Evolutionary conservation across 2,113 vertebrate species (phyloP).

Genomic region (Numida meleagris): DNA sequence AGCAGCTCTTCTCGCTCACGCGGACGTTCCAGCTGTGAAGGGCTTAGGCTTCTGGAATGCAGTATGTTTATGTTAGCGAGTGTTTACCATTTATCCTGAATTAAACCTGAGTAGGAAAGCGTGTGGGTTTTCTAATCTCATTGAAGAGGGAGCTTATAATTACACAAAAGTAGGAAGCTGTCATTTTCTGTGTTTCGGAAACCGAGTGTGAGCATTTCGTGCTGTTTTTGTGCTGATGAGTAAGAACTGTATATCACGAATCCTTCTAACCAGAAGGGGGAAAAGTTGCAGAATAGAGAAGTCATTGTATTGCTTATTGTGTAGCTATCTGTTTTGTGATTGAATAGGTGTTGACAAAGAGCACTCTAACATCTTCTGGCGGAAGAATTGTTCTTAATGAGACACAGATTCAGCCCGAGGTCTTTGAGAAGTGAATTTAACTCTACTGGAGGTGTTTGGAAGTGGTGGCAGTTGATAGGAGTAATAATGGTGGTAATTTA

Average conservation of each 20-base stretch:
- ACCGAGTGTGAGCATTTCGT: neutral
- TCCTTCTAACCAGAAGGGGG: conserved; percentile 14
- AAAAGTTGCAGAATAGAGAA: neutral
- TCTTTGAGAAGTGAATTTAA: neutral
- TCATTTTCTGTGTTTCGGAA: neutral
- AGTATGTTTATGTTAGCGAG: neutral
- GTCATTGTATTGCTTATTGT: neutral
- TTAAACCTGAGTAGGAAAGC: neutral
- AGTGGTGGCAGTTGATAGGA: neutral
- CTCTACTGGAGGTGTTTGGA: neutral
- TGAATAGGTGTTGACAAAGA: neutral
- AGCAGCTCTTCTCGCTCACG: neutral
- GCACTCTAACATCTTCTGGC: rapidly evolving
- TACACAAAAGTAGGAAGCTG: neutral
- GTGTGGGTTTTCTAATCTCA: neutral
- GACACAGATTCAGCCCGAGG: neutral
- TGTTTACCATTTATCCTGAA: neutral
- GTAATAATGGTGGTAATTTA: neutral
- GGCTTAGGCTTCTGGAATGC: neutral
- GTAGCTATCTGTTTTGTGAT: neutral
- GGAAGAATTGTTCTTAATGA: neutral
- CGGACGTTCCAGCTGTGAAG: conserved; percentile 12
- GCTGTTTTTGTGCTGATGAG: neutral
- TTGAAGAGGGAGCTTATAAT: neutral
- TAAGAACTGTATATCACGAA: neutral